phyloP scores from a whole-genome alignment of 2,113 vertebrate genomes.

The Halcyon malimbica region DNA sequence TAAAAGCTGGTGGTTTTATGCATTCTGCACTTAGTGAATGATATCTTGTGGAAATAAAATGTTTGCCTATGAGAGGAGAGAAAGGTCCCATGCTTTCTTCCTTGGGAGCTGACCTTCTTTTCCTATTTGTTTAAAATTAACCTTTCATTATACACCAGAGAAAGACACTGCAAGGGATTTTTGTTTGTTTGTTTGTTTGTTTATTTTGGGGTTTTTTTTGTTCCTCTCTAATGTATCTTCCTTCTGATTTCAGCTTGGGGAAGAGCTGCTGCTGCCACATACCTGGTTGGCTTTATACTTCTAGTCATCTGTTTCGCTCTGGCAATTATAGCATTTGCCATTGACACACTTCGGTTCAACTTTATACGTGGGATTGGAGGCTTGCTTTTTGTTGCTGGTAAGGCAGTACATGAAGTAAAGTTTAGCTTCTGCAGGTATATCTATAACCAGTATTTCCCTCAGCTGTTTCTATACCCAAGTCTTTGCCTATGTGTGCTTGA shows the following conservation, averaged over 20 bases:
- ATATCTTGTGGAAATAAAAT: neutral
- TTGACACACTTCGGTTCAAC: constrained; percentile 60
- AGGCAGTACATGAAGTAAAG: neutral
- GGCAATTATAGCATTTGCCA: constrained; percentile 73
- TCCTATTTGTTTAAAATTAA: neutral
- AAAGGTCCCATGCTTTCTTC: neutral
- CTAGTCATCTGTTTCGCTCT: constrained; percentile 68
- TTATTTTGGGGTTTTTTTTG: neutral
- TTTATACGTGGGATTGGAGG: constrained; percentile 69
- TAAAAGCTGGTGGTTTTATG: neutral
- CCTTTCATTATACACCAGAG: neutral
- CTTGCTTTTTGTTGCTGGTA: constrained; percentile 68
- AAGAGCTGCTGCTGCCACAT: constrained; percentile 63
- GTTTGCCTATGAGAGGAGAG: neutral
- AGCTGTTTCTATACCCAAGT: neutral
- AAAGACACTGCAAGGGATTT: neutral
- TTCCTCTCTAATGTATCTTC: neutral
- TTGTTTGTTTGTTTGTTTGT: neutral
- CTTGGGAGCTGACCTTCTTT: neutral
- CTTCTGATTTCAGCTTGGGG: constrained; percentile 69
- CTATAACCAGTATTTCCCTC: neutral
- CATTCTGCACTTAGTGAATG: neutral
- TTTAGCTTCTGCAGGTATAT: neutral
- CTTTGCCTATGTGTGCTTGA: neutral
- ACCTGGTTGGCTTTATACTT: constrained; percentile 63